Conservation (phyloP, 2,113 vertebrate species). For the Chunga burmeisteri region DNA sequence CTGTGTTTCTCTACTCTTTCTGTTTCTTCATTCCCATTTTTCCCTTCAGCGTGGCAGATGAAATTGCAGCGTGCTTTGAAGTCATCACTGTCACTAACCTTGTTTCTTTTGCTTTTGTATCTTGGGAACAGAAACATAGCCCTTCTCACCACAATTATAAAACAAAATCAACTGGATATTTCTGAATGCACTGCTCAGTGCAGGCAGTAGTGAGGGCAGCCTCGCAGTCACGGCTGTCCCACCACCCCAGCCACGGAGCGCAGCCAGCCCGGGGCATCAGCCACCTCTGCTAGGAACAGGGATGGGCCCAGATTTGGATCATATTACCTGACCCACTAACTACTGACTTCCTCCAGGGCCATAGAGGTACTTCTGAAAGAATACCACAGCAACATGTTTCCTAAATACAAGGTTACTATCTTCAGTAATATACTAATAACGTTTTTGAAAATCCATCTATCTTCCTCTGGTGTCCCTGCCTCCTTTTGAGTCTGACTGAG, state of each 20-base stretch:
- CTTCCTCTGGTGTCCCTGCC: background rate
- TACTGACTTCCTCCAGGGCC: background rate
- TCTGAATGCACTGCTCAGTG: background rate
- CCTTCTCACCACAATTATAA: background rate
- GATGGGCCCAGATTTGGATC: too few relatives aligned
- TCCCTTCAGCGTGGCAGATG: background rate
- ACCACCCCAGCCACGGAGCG: background rate
- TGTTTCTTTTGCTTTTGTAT: background rate
- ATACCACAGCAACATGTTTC: background rate
- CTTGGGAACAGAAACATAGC: background rate
- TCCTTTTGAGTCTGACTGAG: background rate
- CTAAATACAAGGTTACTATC: background rate
- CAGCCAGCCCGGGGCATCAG: accelerated
- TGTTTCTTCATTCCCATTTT: background rate
- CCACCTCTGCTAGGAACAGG: accelerated
- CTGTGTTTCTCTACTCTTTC: background rate
- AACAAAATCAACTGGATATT: background rate
- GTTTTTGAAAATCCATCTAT: background rate
- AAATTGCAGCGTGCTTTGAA: background rate
- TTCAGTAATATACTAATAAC: background rate
- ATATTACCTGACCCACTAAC: background rate
- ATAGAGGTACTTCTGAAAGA: background rate
- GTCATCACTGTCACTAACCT: background rate
- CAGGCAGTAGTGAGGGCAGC: too few relatives aligned
- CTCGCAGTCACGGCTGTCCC: accelerated